Conservation (phyloP, 2,888 invertebrate species). For the Lasioglossum morio region DNA sequence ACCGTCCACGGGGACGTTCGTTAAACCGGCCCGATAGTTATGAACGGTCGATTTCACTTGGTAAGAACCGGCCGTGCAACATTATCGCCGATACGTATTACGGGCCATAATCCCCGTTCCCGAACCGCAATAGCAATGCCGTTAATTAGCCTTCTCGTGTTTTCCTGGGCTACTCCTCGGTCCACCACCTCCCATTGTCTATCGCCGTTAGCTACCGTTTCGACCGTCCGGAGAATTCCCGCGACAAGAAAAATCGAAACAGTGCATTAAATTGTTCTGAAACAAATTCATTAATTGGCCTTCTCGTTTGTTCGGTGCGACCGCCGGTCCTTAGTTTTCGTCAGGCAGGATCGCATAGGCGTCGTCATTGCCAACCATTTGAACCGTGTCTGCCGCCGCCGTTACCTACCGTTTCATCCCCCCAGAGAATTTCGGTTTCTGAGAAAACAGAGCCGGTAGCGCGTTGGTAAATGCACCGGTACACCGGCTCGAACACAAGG, state of each 20-base stretch:
- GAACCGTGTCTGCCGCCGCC: neutral
- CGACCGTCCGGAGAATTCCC: slow-evolving; percentile 56
- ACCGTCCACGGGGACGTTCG: slow-evolving; percentile 38
- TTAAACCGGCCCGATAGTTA: slow-evolving; percentile 32
- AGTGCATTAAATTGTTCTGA: too few relatives aligned
- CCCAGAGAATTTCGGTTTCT: slow-evolving; percentile 65
- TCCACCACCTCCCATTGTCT: slow-evolving; percentile 1
- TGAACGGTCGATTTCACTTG: slow-evolving; percentile 31
- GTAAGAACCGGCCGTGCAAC: slow-evolving; percentile 38
- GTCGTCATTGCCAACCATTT: neutral
- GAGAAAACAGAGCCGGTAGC: slow-evolving; percentile 63
- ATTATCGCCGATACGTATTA: slow-evolving; percentile 62
- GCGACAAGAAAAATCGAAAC: too few relatives aligned
- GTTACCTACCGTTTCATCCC: slow-evolving; percentile 21
- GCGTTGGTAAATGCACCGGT: slow-evolving; percentile 46
- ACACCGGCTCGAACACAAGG: slow-evolving; percentile 38
- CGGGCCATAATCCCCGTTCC: slow-evolving; percentile 62
- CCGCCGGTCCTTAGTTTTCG: slow-evolving; percentile 7
- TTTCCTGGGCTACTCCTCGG: slow-evolving; percentile 54
- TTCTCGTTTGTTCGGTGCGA: too few relatives aligned
- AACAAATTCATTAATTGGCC: too few relatives aligned
- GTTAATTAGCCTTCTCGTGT: slow-evolving; percentile 74
- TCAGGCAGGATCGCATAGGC: neutral
- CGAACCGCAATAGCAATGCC: slow-evolving; percentile 64
- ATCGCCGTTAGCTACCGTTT: neutral